A percentile compares a stretch with the other conserved stretches of the same genome.
Conservation (phyloP, 2,888 invertebrate species). For the Drosophila meridionalis region DNA sequence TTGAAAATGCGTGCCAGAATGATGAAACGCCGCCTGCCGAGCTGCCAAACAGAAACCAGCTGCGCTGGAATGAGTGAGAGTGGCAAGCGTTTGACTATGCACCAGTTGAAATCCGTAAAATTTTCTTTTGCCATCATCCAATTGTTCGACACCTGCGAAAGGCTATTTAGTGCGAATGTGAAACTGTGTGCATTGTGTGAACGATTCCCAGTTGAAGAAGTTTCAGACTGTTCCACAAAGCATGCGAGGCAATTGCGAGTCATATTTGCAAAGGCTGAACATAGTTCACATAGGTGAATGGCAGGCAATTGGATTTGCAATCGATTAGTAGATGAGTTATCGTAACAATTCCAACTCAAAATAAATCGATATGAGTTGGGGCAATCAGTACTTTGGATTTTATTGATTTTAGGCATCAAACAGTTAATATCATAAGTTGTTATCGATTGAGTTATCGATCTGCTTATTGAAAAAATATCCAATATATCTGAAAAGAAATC, state of each 20-base stretch:
- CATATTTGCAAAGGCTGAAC: neutral
- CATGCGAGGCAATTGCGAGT: neutral
- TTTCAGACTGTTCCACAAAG: neutral
- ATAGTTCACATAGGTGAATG: too few relatives aligned
- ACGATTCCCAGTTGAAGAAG: neutral
- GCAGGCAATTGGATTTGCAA: neutral
- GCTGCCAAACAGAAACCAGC: constrained; percentile 1
- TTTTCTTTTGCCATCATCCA: constrained; percentile 53
- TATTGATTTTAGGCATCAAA: neutral
- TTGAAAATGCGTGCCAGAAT: constrained; percentile 62
- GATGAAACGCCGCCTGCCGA: constrained; percentile 35
- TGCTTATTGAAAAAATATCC: neutral
- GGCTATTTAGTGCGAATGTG: constrained; percentile 23
- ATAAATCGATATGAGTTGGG: neutral
- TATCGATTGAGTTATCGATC: neutral
- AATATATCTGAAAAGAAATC: neutral
- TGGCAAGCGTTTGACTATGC: neutral
- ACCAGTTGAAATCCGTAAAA: constrained; percentile 45
- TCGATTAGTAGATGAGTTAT: neutral
- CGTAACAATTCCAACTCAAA: neutral
- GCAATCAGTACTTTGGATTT: neutral
- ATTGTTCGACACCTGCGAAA: constrained; percentile 44
- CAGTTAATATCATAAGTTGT: neutral
- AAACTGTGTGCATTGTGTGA: constrained; percentile 17
- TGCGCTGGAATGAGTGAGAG: neutral